phyloP scores from a whole-genome alignment of 2,888 invertebrate species.

The Lampropteryx suffumata region DNA sequence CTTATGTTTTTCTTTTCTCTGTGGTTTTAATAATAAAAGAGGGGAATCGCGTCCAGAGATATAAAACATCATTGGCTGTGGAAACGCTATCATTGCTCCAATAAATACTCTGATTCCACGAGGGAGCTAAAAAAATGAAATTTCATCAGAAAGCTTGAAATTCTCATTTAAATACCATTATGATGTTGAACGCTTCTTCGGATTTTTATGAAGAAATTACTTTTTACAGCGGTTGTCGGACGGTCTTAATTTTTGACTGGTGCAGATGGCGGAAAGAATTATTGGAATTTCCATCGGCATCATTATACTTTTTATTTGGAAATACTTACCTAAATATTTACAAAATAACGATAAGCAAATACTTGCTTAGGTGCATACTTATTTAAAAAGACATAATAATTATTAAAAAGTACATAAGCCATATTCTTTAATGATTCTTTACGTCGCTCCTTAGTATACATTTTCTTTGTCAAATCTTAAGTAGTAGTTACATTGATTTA shows the following conservation, averaged over 20 bases:
- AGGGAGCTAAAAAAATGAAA: slow-evolving; percentile 21
- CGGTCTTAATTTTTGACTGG: slow-evolving; percentile 14
- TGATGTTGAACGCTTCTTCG: slow-evolving; percentile 22
- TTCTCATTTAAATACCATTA: slow-evolving; percentile 32
- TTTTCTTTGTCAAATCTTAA: too few relatives aligned
- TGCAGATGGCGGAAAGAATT: slow-evolving; percentile 4
- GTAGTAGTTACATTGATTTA: too few relatives aligned
- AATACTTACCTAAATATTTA: too few relatives aligned
- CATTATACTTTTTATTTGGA: neutral
- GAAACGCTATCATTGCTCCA: slow-evolving; percentile 18
- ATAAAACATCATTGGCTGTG: slow-evolving; percentile 9
- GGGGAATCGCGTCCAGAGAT: neutral
- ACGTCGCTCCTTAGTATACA: too few relatives aligned
- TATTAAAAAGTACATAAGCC: too few relatives aligned
- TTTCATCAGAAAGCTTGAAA: slow-evolving; percentile 25
- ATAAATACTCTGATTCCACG: slow-evolving; percentile 23
- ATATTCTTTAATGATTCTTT: too few relatives aligned
- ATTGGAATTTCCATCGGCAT: neutral
- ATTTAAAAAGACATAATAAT: too few relatives aligned
- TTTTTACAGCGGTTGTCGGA: slow-evolving; percentile 19
- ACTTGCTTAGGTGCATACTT: too few relatives aligned
- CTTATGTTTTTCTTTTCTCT: too few relatives aligned
- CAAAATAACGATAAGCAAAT: too few relatives aligned
- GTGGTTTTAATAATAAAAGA: neutral
- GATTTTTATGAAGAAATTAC: slow-evolving; percentile 25